phyloP scores from a whole-genome alignment of 2,797 vertebrate species.

The Rhabdomys pumilio region DNA sequence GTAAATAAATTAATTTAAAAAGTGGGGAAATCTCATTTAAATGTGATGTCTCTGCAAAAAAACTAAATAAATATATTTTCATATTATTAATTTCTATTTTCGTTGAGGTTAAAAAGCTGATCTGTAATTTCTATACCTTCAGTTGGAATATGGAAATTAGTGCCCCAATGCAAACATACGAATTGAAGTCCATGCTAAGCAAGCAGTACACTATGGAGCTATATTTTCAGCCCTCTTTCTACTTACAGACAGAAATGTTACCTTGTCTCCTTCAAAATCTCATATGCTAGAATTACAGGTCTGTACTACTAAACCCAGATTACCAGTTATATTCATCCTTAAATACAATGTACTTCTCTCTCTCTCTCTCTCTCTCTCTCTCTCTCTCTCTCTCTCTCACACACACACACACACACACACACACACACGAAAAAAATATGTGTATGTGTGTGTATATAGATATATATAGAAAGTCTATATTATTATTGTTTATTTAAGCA shows the following conservation, averaged over 20 bases:
- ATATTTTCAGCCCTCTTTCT: not conserved
- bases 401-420: not conserved
- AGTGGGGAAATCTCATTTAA: conserved; percentile 11
- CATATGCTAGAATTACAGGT: not conserved
- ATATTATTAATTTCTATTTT: conserved; percentile 38
- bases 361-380: too few relatives aligned
- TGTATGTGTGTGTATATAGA: too few relatives aligned
- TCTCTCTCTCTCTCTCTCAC: too few relatives aligned
- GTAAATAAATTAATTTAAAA: not conserved
- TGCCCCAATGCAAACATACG: not conserved
- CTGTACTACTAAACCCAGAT: not conserved
- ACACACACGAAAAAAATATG: not conserved
- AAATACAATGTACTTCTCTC: not conserved
- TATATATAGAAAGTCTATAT: too few relatives aligned
- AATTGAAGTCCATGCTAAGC: not conserved
- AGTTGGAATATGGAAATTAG: conserved; percentile 14
- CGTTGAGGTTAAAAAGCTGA: not conserved
- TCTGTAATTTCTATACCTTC: conserved; percentile 17
- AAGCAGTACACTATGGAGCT: not conserved
- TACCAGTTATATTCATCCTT: not conserved
- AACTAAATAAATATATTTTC: not conserved
- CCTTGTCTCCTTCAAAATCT: not conserved
- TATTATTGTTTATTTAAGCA: not conserved
- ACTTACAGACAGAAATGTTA: not conserved
- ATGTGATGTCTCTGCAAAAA: not conserved